Base-by-base conservation (phyloP, 2,113 vertebrate genomes). In the Phodopus roborovskii region DNA sequence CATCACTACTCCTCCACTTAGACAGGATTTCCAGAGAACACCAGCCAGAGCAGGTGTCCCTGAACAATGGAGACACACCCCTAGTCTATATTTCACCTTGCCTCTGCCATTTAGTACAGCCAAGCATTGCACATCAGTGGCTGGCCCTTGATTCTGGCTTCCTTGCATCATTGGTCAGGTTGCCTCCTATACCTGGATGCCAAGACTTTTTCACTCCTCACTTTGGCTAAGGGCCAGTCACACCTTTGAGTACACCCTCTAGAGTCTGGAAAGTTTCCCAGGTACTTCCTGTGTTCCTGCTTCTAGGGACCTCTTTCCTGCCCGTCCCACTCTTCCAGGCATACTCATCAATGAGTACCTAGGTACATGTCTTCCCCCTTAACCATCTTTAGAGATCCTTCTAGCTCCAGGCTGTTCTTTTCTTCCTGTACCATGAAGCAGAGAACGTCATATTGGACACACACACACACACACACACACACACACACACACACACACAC, bases 121-220 rank as follows among this genome's bases (percentile, higher is more conserved):
- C 11, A 24, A 60, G 4, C 16, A 12, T n/a, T n/a, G 7, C 3
- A 11, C 36, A 13, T 2, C 33, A 16, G 0, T 24, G 5, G 22
- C 16, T 2, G 0, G 62, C 30, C 7, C 20, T 45, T 0, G 53
- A 13, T 6, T 81, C 26, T 9, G 36, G 36, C 33, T n/a, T 77
- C 17, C 73, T 50, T 20, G 12, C 5, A 3, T 60, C 1, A 2
- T 60, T 45, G 60, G 3, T 3, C 60, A 68, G 36, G 30, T 20
- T 9, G 1, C 64, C 42, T n/a, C 20, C 2, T 1, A 1, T 39
- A 13, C 74, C 28, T 11, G 0, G 22, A 24, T 1, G 11, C 24
- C 0, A 10, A 6, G 3, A 4, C 9, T 24, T 45, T 42, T 71
- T 20, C 45, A 2, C 10, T 39, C 33, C 19, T 78, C 0, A 56